A percentile compares a stretch with the other conserved stretches of the same genome.
These are phyloP conservation scores for Chrysotoxum bicinctum DNA, from an alignment of 2,888 invertebrate species.

Conservation along the genomic window DNA sequence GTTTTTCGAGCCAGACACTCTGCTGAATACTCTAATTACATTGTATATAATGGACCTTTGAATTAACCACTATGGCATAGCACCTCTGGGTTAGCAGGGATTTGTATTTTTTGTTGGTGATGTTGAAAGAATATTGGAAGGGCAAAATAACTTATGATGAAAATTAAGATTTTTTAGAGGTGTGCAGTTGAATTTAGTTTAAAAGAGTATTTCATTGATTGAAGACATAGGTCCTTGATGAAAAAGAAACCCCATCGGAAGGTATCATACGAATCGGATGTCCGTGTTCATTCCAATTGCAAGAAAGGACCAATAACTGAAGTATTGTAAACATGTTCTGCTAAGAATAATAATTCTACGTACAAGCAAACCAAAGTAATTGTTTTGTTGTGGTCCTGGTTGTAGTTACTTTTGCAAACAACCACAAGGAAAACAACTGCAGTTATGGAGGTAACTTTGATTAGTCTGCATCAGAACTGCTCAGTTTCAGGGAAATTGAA, in stretches of 20 bases:
- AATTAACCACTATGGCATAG: slow-evolving; percentile 16
- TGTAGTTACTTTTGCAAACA: background rate
- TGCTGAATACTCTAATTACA: slow-evolving; percentile 45
- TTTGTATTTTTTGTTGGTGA: slow-evolving; percentile 19
- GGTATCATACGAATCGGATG: background rate
- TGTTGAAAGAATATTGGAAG: background rate
- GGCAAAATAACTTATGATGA: background rate
- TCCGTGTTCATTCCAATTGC: background rate
- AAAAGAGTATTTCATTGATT: too few relatives aligned
- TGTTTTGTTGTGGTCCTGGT: slow-evolving; percentile 47
- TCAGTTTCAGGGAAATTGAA: slow-evolving; percentile 12
- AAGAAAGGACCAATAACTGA: background rate
- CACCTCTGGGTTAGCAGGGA: background rate
- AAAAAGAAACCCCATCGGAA: background rate
- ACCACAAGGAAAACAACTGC: background rate
- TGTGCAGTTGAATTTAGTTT: too few relatives aligned
- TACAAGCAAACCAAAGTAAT: background rate
- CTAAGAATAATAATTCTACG: background rate
- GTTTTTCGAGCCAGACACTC: slow-evolving; percentile 25
- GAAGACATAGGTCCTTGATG: background rate
- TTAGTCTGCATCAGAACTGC: background rate
- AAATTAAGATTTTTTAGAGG: too few relatives aligned
- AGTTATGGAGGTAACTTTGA: background rate
- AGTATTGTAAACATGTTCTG: background rate
- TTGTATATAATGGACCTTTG: slow-evolving; percentile 60